Percentiles rank a stretch among this genome's conserved stretches.
Conservation (phyloP, 2,888 invertebrate species). For the Dendrolimus houi region DNA sequence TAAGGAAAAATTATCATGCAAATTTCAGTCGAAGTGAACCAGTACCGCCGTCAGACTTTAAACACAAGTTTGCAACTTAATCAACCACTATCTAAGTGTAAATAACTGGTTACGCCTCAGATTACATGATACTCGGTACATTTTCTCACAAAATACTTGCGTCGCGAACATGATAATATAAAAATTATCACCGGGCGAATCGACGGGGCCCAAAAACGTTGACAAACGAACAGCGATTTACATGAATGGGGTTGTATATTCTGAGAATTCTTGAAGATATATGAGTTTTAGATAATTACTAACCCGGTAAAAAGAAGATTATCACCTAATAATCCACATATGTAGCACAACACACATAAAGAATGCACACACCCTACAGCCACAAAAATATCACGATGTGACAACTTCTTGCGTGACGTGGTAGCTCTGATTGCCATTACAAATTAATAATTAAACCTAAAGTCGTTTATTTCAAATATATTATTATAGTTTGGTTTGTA, state of each 20-base stretch:
- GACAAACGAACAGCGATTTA: slow-evolving; percentile 17
- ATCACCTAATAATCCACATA: slow-evolving; percentile 76
- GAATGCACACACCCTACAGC: slow-evolving; percentile 75
- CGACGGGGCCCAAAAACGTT: slow-evolving; percentile 23
- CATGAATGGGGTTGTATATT: neutral
- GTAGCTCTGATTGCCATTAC: slow-evolving; percentile 52
- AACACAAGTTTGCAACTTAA: neutral
- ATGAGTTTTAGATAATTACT: slow-evolving; percentile 22
- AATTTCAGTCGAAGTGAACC: slow-evolving; percentile 31
- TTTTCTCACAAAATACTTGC: slow-evolving; percentile 38
- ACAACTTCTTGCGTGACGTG: slow-evolving; percentile 75
- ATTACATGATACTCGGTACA: slow-evolving; percentile 7
- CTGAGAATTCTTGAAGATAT: neutral
- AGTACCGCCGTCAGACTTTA: slow-evolving; percentile 21
- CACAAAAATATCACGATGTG: slow-evolving; percentile 75
- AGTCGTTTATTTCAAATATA: no score
- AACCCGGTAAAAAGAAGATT: slow-evolving; percentile 67
- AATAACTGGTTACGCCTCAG: no score
- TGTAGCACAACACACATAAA: slow-evolving; percentile 75
- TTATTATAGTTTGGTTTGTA: no score
- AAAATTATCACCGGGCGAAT: slow-evolving; percentile 52
- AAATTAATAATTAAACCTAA: slow-evolving; percentile 1
- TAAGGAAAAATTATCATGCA: slow-evolving; percentile 34
- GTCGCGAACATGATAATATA: slow-evolving; percentile 38
- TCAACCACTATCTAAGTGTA: no score